phyloP scores from a whole-genome alignment of 2,113 vertebrate species.

The Fulmarus glacialis region DNA sequence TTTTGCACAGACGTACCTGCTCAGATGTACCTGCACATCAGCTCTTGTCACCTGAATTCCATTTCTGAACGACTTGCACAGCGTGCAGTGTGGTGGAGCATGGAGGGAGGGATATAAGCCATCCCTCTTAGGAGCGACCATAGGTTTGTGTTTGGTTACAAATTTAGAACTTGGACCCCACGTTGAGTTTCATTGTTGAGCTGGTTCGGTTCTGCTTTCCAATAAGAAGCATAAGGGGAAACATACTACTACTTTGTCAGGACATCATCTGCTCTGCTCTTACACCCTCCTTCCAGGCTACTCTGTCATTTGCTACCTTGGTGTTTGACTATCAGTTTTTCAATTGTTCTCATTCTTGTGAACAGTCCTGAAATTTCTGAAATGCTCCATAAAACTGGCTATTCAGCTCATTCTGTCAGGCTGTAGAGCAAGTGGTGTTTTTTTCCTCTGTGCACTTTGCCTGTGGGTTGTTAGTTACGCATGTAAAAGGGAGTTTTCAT shows the following conservation, averaged over 20 bases:
- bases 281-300: not conserved
- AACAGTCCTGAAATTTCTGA: not conserved
- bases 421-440: not conserved
- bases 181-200: fast-evolving
- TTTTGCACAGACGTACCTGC: fast-evolving
- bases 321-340: not conserved
- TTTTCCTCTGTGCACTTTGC: not conserved
- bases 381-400: not conserved
- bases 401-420: not conserved
- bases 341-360: not conserved
- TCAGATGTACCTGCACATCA: fast-evolving
- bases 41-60: not conserved
- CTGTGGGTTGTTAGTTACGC: not conserved
- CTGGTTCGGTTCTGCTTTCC: fast-evolving
- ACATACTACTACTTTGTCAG: fast-evolving
- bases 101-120: fast-evolving
- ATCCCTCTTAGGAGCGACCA: fast-evolving
- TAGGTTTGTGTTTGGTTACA: not conserved
- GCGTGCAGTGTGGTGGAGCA: fast-evolving
- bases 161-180: not conserved
- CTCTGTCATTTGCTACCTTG: not conserved
- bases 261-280: not conserved
- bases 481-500: not conserved
- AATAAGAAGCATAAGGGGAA: not conserved
- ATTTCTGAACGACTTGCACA: fast-evolving